These are phyloP conservation scores for Lutjanus argentimaculatus DNA, from an alignment of 2,797 vertebrate genomes.

Conservation along the genomic window DNA sequence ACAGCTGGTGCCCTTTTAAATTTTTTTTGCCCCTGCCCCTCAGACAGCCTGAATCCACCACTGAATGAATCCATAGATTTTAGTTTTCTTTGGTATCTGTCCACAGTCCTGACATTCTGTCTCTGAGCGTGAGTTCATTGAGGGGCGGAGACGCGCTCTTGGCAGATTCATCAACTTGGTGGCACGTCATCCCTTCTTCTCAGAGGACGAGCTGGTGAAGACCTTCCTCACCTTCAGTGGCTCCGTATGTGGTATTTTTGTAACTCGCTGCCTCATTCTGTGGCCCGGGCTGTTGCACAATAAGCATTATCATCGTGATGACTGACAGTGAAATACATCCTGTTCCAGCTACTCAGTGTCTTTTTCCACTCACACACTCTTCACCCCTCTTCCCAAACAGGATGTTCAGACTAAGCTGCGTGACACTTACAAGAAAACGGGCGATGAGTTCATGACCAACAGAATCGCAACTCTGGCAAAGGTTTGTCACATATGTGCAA, in stretches of 20 bases:
- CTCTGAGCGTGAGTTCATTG: constrained; percentile 97
- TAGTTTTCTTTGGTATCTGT: constrained; percentile 30
- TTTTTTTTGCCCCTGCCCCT: too few relatives aligned
- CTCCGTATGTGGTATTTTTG: constrained; percentile 86
- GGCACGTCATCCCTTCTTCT: constrained; percentile 95
- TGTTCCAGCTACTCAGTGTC: constrained; percentile 35
- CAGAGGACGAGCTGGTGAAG: constrained; percentile 92
- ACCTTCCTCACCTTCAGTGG: constrained; percentile 95
- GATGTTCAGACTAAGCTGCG: constrained; percentile 95
- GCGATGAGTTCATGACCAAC: constrained; percentile 96
- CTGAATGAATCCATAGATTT: not conserved
- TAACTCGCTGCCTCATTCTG: not conserved
- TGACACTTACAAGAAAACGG: constrained; percentile 91
- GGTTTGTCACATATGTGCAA: constrained; percentile 79
- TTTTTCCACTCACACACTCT: constrained; percentile 9
- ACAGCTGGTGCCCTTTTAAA: too few relatives aligned
- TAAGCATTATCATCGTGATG: constrained; percentile 17
- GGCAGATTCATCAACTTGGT: constrained; percentile 95
- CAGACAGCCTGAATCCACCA: too few relatives aligned
- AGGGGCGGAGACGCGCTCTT: constrained; percentile 92
- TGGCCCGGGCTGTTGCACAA: constrained; percentile 19
- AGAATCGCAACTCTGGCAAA: constrained; percentile 92
- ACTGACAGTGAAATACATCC: constrained; percentile 40
- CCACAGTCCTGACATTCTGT: constrained; percentile 79
- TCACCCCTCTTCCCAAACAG: constrained; percentile 77